Percentiles rank a stretch among this genome's conserved stretches.
These are phyloP conservation scores for Elephantulus edwardii DNA, from an alignment of 2,113 vertebrate genomes.

Conservation along the genomic window DNA sequence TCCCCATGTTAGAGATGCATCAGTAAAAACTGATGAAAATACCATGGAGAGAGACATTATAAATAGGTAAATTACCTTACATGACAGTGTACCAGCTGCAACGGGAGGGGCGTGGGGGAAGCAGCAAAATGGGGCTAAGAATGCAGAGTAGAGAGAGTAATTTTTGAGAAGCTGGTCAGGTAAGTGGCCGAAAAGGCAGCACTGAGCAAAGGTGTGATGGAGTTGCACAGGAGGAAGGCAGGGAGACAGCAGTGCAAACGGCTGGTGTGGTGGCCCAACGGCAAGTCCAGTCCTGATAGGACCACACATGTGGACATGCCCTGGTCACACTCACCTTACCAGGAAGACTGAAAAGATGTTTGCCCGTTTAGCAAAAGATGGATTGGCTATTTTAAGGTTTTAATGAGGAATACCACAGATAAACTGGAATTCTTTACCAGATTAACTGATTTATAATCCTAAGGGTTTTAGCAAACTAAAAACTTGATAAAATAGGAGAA, in stretches of 20 bases:
- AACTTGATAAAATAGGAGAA: neutral
- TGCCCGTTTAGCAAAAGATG: neutral
- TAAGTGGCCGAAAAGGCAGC: neutral
- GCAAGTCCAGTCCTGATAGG: too few species aligned
- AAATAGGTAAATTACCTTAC: neutral
- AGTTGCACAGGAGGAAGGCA: neutral
- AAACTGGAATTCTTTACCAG: neutral
- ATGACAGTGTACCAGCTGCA: neutral
- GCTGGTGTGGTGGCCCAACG: too few species aligned
- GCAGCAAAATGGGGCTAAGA: neutral
- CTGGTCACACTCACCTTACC: neutral
- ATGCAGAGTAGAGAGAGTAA: neutral
- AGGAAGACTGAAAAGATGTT: neutral
- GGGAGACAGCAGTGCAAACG: neutral
- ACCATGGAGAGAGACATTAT: neutral
- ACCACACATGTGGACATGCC: neutral
- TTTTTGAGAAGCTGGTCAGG: neutral
- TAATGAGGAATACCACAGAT: neutral
- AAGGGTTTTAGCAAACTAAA: neutral
- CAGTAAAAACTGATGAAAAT: slow-evolving; percentile 18
- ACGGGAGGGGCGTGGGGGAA: neutral
- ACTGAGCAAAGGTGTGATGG: neutral
- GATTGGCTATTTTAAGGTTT: slow-evolving; percentile 14
- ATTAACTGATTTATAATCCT: neutral
- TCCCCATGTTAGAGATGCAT: neutral